Evolutionary conservation across 2,113 vertebrate genomes (phyloP), one percentile per base, ranked within the genome.

Genomic region (Pachyramphus minor): DNA sequence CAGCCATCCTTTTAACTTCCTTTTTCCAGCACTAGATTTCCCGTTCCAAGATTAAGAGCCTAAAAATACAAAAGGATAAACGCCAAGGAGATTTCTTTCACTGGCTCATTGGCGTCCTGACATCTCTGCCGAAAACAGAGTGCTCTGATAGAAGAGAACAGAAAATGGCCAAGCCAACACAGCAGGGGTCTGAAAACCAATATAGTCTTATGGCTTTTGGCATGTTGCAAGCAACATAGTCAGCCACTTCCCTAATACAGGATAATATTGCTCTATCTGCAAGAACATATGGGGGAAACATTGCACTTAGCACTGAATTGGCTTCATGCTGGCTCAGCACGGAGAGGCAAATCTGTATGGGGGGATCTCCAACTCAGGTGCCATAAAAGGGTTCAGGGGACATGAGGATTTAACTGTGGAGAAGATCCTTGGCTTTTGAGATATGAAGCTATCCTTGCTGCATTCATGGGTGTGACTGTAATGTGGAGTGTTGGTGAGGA

Each of bases 181-280:
- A 97, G 97, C 97, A 94, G 97, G 97, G 90, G 89, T n/a, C 88
- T 92, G 80, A 96, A 97, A 97, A 96, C 85, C 95, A 97, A 97
- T 98, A 97, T 62, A 95, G 72, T 83, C 90, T 96, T 96, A 96
- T 80, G 60, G 93, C 89, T 96, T 90, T 94, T 90, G 96, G 96
- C 92, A 91, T 22, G 94, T 91, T 7, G 15, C 49, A 73, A 95
- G 90, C 83, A 67, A 84, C 94, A 91, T 77, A 89, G 96, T 47
- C 94, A 94, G 93, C 53, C 95, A 87, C 77, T 93, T 97, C 92
- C 81, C 53, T 97, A 97, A 96, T 96, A 97, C 93, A 93, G 96
- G 96, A 95, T 97, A 97, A 97, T 97, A 87, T 94, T 91, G 83
- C 88, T 94, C 93, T 94, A 95, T 93, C 95, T 95, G 92, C 87